Base-by-base conservation (phyloP, 2,888 invertebrate species). In the Drosophila fulvimacula region DNA sequence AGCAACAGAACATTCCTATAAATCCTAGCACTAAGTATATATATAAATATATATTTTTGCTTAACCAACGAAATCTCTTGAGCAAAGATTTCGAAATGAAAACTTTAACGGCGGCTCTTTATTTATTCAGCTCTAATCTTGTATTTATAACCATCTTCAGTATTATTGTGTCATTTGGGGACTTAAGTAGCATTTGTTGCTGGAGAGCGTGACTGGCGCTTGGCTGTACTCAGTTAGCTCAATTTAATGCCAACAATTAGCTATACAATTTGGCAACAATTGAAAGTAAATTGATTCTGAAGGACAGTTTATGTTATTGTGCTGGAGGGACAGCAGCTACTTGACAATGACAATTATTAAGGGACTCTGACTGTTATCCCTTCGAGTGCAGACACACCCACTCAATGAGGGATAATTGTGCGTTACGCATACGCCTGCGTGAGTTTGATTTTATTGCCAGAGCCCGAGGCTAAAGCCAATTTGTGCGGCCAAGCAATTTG, bases 271-370 rank as follows among this genome's bases (percentile, higher is more conserved):
- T 32, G 11, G 59, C 21, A 56, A 49, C 63, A 75, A 75, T 76
- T 69, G 77, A 73, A 69, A 68, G 42, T 42, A 46, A 72, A 73
- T 68, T 69, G 63, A 32, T 39, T 44, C 24, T 27, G 32, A 71
- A 65, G 49, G 59, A 36, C 61, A 13, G 36, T 48, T 51, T 13
- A 34, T 58, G 46, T 49, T 44, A 38, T 57, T 44, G 32, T 59
- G n/a, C n/a, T n/a, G n/a, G n/a, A n/a, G n/a, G 48, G 5, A 11
- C 6, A 15, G 74, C 67, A 73, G 62, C 57, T 53, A 57, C 53
- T 79, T 84, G 76, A 69, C 82, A 87, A 87, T 82, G 82, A 82
- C 88, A 87, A 79, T 87, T 82, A 82, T 87, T 84, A 63, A 58
- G 61, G 69, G 72, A 61, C 55, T 60, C 48, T 53, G 69, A 56